Evolutionary conservation across 1,140 invertebrate species (phyloP), one percentile per base, ranked within the genome.

Genomic region (Heliothis virescens): DNA sequence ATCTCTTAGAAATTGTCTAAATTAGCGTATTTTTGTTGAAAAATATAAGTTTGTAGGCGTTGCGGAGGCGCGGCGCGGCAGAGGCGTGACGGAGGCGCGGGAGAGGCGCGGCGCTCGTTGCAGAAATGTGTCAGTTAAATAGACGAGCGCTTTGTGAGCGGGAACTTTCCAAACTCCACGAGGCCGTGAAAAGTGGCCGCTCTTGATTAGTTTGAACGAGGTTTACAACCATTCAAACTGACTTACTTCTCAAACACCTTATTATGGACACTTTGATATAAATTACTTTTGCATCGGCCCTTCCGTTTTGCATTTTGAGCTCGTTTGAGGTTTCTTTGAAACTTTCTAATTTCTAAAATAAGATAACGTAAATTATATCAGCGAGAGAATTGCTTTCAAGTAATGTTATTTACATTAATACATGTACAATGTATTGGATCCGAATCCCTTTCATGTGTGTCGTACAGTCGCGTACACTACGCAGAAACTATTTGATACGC

Each of bases 141-240:
- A 47, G 26, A 47, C 53, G 62, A 53, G 48, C 62, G 60, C 55
- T 72, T 72, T 60, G 41, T 62, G 47, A 60, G 63, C 9, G 63
- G 13, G 67, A 63, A 79, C 52, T 62, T 72, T 73, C 55, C 47
- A 60, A 75, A 75, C 57, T 62, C 18, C 59, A 50, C 16, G 65
- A 69, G 41, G 47, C 57, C 41, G 53, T 79, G 67, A 79, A 72
- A 79, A 79, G 55, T 79, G 67, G 67, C 26, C 48, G 67, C 67
- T 73, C 55, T 71, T 72, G 78, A 63, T 73, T 79, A 73, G 78
- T 79, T 73, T 62, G 67, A 79, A 73, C 67, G 47, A 72, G 47
- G 55, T 53, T 73, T 34, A 41, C 41, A 72, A 71, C 78, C 67
- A 72, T 72, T 72, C 57, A 26, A 41, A 41, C 16, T 53, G 47